A percentile compares a stretch with the other conserved stretches of the same genome.
Evolutionary conservation across 2,797 vertebrate species (phyloP).

Genomic region (Clamator glandarius): DNA sequence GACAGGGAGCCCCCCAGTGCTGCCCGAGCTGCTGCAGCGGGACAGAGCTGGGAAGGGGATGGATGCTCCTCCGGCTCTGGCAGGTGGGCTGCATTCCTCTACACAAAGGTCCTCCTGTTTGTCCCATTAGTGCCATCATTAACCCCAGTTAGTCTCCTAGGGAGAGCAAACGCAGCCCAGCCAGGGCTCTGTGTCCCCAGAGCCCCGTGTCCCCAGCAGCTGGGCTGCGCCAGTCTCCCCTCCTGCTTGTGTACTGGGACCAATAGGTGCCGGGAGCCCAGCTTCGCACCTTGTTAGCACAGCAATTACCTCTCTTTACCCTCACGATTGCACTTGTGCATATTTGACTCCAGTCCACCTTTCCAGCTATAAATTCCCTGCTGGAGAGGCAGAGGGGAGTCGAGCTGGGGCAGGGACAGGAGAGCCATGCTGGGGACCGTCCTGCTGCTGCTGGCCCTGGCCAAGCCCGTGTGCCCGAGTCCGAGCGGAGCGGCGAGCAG

Average conservation of each 20-base stretch:
- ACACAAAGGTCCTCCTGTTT: conserved; percentile 76
- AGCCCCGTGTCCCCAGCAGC: neutral
- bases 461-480: neutral
- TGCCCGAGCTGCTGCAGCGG: neutral
- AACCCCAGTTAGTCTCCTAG: conserved; percentile 74
- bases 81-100: neutral
- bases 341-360: conserved; percentile 83
- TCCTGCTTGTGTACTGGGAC: conserved; percentile 67
- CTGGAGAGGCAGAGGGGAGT: fast-evolving
- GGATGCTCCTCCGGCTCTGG: no score
- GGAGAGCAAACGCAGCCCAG: conserved; percentile 65
- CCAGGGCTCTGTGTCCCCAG: neutral
- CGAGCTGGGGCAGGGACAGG: neutral
- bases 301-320: conserved; percentile 86
- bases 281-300: conserved; percentile 88
- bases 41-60: neutral
- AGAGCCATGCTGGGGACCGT: conserved; percentile 70
- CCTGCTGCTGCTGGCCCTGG: conserved; percentile 55
- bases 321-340: conserved; percentile 88
- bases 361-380: conserved; percentile 57
- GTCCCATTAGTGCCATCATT: conserved; percentile 82
- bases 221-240: neutral
- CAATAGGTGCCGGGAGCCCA: conserved; percentile 59
- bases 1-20: fast-evolving
- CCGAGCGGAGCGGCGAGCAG: conserved; percentile 48